These are phyloP conservation scores for Sminthopsis crassicaudata DNA, from an alignment of 2,113 vertebrate species.

Conservation along the genomic window DNA sequence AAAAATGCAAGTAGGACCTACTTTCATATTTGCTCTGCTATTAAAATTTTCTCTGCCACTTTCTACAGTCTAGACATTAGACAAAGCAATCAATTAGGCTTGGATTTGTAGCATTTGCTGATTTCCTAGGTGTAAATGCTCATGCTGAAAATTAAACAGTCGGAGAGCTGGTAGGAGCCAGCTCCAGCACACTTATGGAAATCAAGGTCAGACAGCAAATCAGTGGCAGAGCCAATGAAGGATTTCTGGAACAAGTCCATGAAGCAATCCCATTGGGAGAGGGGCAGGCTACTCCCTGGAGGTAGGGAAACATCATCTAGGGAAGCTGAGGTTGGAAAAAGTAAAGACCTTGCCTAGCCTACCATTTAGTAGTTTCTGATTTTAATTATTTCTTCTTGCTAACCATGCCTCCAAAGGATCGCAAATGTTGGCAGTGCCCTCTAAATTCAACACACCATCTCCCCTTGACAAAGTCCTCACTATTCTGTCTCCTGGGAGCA, in stretches of 20 bases:
- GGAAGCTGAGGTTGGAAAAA: background rate
- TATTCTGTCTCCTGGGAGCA: background rate
- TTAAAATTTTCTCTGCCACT: background rate
- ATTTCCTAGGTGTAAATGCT: background rate
- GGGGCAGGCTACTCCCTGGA: background rate
- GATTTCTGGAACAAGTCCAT: background rate
- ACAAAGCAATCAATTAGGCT: background rate
- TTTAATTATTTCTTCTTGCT: background rate
- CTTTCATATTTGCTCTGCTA: background rate
- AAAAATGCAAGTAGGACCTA: background rate
- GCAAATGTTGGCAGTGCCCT: background rate
- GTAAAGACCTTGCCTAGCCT: background rate
- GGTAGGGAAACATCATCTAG: background rate
- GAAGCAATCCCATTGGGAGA: background rate
- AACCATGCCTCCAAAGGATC: background rate
- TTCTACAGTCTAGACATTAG: background rate
- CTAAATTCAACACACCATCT: background rate
- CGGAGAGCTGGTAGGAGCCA: background rate
- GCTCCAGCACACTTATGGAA: background rate
- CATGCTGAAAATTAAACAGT: background rate
- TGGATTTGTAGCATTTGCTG: background rate
- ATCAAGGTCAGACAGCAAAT: background rate
- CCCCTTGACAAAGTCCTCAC: background rate
- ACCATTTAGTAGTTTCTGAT: background rate
- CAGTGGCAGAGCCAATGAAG: background rate